Conservation (phyloP, 2,113 vertebrate species). For the Orcinus orca region DNA sequence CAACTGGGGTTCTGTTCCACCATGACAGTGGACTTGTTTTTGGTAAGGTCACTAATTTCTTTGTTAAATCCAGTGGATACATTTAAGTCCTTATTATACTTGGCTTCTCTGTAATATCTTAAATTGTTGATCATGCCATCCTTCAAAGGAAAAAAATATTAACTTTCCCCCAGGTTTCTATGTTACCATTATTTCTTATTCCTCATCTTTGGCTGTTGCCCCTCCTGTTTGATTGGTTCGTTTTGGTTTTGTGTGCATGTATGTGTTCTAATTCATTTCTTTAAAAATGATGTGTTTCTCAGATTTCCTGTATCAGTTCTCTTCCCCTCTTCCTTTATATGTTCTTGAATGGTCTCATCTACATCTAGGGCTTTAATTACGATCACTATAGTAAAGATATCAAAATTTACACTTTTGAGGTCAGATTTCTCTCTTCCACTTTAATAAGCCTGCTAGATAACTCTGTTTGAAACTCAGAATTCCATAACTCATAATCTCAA, state of each 20-base stretch:
- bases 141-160: not conserved
- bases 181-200: not conserved
- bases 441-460: not conserved
- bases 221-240: not conserved
- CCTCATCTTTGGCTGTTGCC: not conserved
- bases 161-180: not conserved
- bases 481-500: not conserved
- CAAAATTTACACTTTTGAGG: not conserved
- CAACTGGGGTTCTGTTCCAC: not conserved
- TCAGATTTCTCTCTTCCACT: not conserved
- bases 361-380: not conserved
- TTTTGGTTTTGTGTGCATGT: not conserved
- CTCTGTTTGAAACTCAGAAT: not conserved
- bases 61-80: not conserved
- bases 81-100: not conserved
- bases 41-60: not conserved
- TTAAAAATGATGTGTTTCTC: not conserved
- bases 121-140: not conserved
- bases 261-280: not conserved
- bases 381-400: not conserved
- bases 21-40: not conserved
- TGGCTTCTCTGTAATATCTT: not conserved
- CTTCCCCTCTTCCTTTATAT: not conserved
- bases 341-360: not conserved
- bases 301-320: not conserved